Conservation (phyloP, 2,113 vertebrate species). For the Eptesicus fuscus region DNA sequence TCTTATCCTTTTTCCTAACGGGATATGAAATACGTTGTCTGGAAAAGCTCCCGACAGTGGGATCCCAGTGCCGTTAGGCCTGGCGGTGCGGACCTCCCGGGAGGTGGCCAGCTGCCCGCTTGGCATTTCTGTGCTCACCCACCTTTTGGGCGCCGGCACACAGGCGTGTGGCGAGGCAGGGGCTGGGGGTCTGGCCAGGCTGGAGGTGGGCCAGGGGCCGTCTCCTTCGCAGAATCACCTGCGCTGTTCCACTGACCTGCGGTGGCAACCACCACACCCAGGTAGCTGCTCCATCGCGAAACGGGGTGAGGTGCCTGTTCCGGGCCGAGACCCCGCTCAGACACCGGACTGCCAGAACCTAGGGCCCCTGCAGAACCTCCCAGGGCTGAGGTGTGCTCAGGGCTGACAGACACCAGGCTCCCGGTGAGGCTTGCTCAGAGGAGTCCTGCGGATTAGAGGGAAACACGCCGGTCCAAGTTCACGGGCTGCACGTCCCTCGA, state of each 20-base stretch:
- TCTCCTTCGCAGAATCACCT: neutral
- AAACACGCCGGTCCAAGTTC: accelerated
- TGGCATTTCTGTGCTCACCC: neutral
- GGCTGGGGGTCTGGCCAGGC: neutral
- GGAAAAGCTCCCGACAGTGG: neutral
- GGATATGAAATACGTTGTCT: neutral
- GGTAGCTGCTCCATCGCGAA: neutral
- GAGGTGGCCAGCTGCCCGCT: neutral
- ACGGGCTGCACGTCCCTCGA: accelerated
- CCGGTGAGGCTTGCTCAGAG: neutral
- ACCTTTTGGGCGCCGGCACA: neutral
- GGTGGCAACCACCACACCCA: neutral
- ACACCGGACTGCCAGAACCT: neutral
- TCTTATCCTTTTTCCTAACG: neutral
- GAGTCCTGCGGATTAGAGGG: neutral
- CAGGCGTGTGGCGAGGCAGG: neutral
- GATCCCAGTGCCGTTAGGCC: neutral
- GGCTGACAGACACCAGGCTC: neutral
- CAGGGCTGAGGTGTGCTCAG: neutral
- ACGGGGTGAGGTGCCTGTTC: neutral
- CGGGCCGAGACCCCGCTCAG: accelerated
- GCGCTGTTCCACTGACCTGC: neutral
- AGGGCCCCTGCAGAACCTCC: neutral
- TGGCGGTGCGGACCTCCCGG: neutral
- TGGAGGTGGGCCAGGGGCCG: neutral